Conservation (phyloP, 2,113 vertebrate species). For the Nycticebus coucang region DNA sequence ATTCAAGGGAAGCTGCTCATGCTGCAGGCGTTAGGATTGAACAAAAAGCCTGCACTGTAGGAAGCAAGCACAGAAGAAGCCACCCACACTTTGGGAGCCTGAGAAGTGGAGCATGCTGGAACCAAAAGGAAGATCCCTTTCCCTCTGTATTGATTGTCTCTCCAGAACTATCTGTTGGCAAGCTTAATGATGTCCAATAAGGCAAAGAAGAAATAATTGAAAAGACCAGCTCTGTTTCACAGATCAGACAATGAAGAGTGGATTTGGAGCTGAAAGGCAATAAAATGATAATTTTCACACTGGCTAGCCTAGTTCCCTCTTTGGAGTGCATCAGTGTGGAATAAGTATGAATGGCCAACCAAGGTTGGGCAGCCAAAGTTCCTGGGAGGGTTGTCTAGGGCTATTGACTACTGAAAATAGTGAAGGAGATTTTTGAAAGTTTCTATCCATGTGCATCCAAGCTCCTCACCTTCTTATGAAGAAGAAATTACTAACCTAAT, state of each 20-base stretch:
- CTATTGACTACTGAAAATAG: not conserved
- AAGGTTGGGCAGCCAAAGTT: not conserved
- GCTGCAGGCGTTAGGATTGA: not conserved
- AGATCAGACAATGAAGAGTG: not conserved
- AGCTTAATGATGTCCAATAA: not conserved
- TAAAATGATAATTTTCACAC: not conserved
- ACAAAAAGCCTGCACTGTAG: not conserved
- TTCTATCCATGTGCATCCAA: not conserved
- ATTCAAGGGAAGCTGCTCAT: not conserved
- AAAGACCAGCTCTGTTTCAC: not conserved
- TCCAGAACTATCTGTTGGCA: not conserved
- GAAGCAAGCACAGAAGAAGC: not conserved
- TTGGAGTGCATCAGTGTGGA: not conserved
- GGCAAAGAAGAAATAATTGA: constrained; percentile 19
- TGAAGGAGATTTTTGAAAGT: not conserved
- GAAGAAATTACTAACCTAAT: not conserved
- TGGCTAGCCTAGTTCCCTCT: not conserved
- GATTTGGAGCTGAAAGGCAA: not conserved
- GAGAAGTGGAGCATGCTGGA: not conserved
- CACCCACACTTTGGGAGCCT: not conserved
- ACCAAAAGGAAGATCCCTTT: not conserved
- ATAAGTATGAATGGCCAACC: not conserved
- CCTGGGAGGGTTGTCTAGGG: not conserved
- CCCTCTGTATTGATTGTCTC: not conserved
- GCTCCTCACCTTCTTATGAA: not conserved